Conservation (phyloP, 2,113 vertebrate genomes). For the Panthera uncia region DNA sequence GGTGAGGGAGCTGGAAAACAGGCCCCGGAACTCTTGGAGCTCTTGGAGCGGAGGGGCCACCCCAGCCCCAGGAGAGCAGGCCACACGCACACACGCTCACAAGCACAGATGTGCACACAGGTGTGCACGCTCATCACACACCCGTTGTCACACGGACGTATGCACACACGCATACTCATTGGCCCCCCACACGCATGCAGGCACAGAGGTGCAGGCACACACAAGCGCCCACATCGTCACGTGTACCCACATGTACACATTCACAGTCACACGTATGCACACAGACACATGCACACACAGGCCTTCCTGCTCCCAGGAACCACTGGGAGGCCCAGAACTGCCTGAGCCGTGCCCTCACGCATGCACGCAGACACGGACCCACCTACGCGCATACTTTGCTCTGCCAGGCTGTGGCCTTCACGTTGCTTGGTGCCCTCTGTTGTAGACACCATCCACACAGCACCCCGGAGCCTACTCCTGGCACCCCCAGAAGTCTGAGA, state of each 20-base stretch:
- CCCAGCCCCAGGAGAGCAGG: not conserved
- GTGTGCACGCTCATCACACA: not conserved
- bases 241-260: not conserved
- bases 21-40: not conserved
- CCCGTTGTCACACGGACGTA: fast-evolving
- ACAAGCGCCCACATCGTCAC: not conserved
- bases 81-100: not conserved
- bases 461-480: not conserved
- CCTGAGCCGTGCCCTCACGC: fast-evolving
- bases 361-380: not conserved
- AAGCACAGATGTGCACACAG: not conserved
- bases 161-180: too few relatives aligned
- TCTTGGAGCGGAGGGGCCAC: not conserved
- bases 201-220: not conserved
- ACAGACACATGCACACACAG: not conserved
- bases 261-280: not conserved
- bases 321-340: not conserved
- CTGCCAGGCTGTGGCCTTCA: not conserved
- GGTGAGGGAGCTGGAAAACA: conserved; percentile 48
- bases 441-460: not conserved
- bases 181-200: not conserved
- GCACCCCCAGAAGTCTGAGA: not conserved
- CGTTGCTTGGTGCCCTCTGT: not conserved
- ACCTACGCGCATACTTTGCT: not conserved
- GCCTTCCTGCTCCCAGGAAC: not conserved